Percentiles rank a stretch among this genome's conserved stretches.
phyloP scores from a whole-genome alignment of 2,797 vertebrate genomes.

The Dromococcyx pavoninus region DNA sequence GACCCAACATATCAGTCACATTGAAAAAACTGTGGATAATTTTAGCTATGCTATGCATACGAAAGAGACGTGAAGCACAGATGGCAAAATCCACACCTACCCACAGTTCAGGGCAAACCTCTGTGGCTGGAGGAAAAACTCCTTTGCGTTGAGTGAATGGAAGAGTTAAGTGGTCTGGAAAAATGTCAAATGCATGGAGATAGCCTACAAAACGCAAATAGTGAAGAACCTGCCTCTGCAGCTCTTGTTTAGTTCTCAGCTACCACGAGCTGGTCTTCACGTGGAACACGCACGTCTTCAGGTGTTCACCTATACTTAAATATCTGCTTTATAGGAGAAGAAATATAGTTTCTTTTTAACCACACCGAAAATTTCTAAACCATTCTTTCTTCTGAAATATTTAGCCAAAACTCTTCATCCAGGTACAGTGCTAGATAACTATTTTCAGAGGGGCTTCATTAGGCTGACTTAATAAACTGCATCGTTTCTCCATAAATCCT shows the following conservation, averaged over 20 bases:
- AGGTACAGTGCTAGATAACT: neutral
- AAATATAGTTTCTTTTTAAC: neutral
- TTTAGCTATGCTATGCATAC: conserved; percentile 2
- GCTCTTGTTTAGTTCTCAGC: neutral
- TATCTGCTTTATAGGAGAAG: neutral
- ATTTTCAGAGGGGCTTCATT: neutral
- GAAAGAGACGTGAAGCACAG: conserved; percentile 43
- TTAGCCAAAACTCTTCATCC: neutral
- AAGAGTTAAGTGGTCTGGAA: conserved; percentile 19
- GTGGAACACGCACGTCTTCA: neutral
- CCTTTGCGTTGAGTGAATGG: conserved; percentile 30
- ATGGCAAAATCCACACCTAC: conserved; percentile 56
- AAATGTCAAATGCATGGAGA: neutral
- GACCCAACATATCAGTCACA: conserved; percentile 50
- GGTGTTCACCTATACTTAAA: neutral
- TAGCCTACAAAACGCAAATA: neutral
- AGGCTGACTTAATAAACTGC: neutral
- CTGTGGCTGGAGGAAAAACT: conserved; percentile 49
- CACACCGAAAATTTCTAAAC: neutral
- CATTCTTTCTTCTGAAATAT: neutral
- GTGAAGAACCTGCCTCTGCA: neutral
- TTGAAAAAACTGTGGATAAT: conserved; percentile 12
- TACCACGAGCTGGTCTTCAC: neutral
- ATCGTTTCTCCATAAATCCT: neutral
- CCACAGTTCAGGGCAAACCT: conserved; percentile 60